Base-by-base conservation (phyloP, 2,888 invertebrate species). In the Macaria liturata region DNA sequence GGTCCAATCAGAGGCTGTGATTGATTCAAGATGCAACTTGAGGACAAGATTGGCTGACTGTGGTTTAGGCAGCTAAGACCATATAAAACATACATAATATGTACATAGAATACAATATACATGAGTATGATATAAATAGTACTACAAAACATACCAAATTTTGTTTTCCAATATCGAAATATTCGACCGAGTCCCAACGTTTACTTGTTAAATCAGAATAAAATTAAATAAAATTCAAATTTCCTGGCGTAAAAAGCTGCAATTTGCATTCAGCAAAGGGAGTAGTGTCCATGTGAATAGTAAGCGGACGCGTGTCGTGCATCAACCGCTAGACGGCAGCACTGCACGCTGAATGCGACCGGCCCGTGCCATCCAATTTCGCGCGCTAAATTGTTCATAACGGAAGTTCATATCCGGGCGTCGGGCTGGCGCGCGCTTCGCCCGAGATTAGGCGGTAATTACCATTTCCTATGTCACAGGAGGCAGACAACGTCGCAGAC, bases 321-420 rank as follows among this genome's bases (percentile, higher is more conserved):
- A 72, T 76, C 81, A 80, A 70, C 76, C 76, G 78, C 75, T 79
- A 46, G 46, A 45, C 45, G 34, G 43, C 77, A 70, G 69, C 72
- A 76, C 48, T 32, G 45, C 44, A 55, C 46, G 76, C 75, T 88
- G 86, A 86, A 88, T 88, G 83, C 86, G 81, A 79, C 83, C 81
- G 76, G 45, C 40, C 47, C 80, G 82, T 61, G 83, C 78, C 89
- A 93, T 93, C 93, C 93, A 93, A 93, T 94, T 93, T 93, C 93
- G 92, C 90, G 87, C 85, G 92, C 92, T 93, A 95, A 95, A 95
- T 95, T 95, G 95, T 95, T 95, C 95, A 95, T 94, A 95, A 95
- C 95, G 95, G 95, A 95, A 95, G 94, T 95, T 95, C 95, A 96
- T 95, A 95, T 96, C 95, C 96, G 95, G 95, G 88, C 88, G 88